Base-by-base conservation (phyloP, 2,888 invertebrate genomes). In the Lamellibrachia columna region DNA sequence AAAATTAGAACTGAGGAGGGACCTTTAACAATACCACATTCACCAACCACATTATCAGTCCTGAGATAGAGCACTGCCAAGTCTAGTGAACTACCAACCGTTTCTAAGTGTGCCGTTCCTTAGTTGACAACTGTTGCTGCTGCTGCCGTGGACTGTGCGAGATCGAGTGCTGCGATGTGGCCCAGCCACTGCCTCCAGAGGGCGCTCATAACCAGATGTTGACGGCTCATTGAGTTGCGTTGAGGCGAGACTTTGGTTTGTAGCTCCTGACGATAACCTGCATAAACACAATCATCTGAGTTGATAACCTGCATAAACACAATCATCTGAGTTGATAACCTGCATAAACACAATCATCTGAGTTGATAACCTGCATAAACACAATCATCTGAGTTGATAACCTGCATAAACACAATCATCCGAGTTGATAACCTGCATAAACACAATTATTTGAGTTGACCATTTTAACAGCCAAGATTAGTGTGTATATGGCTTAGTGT, bases 141-240 rank as follows among this genome's bases (percentile, higher is more conserved):
- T n/a, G n/a, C 1, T 22, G 22, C 75, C 22, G 75, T 22, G 3
- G 6, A 75, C 75, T 75, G 75, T 75, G 75, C 75, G 75, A 75
- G 75, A 75, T 75, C 75, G 75, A n/a, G 75, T 75, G 75, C 75
- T 75, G 75, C 75, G 75, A 75, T 75, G 75, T 75, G 75, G 75
- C 22, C 75, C 55, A 3, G 55, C 22, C 75, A 75, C 75, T 75
- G n/a, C 75, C 22, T 11, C 75, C 0, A 75, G 75, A 22, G 75
- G n/a, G 75, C 75, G 75, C 75, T 75, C 75, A 75, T 75, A 75
- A n/a, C 75, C 75, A 2, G 75, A 75, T 15, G 75, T 75, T 15
- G 75, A 75, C 22, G 75, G 75, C 75, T 75, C 75, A 22, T 75
- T 22, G 15, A 22, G 75, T 75, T 75, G 75, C 22, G 75, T 2